Evolutionary conservation across 2,888 invertebrate species (phyloP).

Genomic region (Mythimna vitellina): DNA sequence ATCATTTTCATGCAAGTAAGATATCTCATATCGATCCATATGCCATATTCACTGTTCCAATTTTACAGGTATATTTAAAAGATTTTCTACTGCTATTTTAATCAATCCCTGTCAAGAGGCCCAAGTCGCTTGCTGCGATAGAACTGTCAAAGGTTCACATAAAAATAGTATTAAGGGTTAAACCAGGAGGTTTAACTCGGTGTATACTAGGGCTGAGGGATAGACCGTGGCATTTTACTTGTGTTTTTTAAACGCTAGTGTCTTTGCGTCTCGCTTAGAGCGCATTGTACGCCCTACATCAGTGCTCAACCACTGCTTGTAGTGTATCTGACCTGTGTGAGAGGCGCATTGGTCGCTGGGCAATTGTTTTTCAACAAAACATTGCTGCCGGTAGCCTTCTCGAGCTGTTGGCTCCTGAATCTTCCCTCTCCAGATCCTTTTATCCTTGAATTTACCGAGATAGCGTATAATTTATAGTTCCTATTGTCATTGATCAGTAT

Average conservation of each 20-base stretch:
- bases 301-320: slow-evolving; percentile 87
- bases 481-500: slow-evolving; percentile 29
- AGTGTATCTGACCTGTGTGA: slow-evolving; percentile 80
- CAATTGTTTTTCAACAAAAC: slow-evolving; percentile 90
- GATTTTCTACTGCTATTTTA: slow-evolving; percentile 60
- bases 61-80: slow-evolving; percentile 81
- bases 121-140: slow-evolving; percentile 77
- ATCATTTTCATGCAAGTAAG: not conserved
- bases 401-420: slow-evolving; percentile 49
- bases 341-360: slow-evolving; percentile 82
- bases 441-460: not conserved
- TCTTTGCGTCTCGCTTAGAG: slow-evolving; percentile 76
- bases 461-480: slow-evolving; percentile 11
- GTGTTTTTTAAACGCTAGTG: slow-evolving; percentile 69
- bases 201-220: slow-evolving; percentile 87
- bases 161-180: slow-evolving; percentile 87
- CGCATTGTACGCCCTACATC: slow-evolving; percentile 78
- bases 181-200: slow-evolving; percentile 68
- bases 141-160: slow-evolving; percentile 80
- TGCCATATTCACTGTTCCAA: slow-evolving; percentile 62
- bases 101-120: slow-evolving; percentile 82
- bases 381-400: slow-evolving; percentile 84
- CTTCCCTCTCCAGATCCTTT: slow-evolving; percentile 32
- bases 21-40: slow-evolving; percentile 14
- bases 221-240: slow-evolving; percentile 78